Evolutionary conservation across 1,140 invertebrate genomes (phyloP), one percentile per base, ranked within the genome.

Genomic region (Leptonema lineaticorne): DNA sequence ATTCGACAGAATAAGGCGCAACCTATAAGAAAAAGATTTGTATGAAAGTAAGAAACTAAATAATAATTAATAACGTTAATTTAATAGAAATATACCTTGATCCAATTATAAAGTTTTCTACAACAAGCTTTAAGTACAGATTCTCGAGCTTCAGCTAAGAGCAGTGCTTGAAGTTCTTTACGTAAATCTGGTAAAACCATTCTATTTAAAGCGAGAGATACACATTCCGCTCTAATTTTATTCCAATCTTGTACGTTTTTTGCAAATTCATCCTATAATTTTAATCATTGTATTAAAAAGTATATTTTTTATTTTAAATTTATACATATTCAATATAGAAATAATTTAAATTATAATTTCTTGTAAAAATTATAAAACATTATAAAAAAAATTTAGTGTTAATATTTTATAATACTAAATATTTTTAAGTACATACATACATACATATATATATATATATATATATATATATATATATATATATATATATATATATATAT

Each of bases 211-310:
- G 96, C 95, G 58, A 93, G 83, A 71, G 96, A 91, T 0, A 99
- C 90, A 66, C 94, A 93, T 73, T 95, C 89, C 0, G 88, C 87
- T 29, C 97, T 84, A 53, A 98, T 76, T 0, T 89, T 85, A 78
- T 99, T 99, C 98, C 98, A 99, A 68, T 96, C 93, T 76, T 98
- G 92, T 0, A 98, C 96, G 72, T 92, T 90, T 73, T 95, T 94
- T 74, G 93, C 96, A 78, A 97, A 99, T 78, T 98, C 97, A 82
- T 99, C 97, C 84, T 92, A 76, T 26, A 79, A 73, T 46, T 69
- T 20, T 69, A 64, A 73, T 29, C 22, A 58, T 24, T 22, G 14
- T 33, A 11, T 6, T 33, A 33, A 33, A 33, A 26, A 58, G n/a
- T n/a, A n/a, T n/a, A n/a, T n/a, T n/a, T n/a, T n/a, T n/a, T n/a